Evolutionary conservation across 2,888 invertebrate species (phyloP).

Genomic region (Mythimna vitellina): DNA sequence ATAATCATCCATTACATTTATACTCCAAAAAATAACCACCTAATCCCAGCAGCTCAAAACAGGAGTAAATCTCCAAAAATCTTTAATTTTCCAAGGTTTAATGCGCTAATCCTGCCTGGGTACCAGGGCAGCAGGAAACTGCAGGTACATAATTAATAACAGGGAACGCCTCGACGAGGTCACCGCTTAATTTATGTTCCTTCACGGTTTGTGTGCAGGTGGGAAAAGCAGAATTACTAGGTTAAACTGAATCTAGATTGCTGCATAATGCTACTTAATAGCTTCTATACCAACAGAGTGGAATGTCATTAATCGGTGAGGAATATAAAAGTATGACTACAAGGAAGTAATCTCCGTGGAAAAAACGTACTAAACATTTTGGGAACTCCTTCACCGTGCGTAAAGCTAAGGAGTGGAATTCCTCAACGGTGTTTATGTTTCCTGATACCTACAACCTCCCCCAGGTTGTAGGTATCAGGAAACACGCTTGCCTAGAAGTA

Average conservation of each 20-base stretch:
- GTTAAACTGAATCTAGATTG: background rate
- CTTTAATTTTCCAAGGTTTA: conserved; percentile 45
- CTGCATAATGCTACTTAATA: too few relatives aligned
- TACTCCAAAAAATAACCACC: background rate
- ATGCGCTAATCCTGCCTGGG: conserved; percentile 30
- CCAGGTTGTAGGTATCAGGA: too few relatives aligned
- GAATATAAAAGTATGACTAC: too few relatives aligned
- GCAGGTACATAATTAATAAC: conserved; percentile 58
- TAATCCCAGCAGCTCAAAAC: conserved; percentile 29
- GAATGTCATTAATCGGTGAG: background rate
- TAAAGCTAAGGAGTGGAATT: too few relatives aligned
- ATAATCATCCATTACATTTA: too few relatives aligned
- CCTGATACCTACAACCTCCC: too few relatives aligned
- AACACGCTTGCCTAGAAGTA: too few relatives aligned
- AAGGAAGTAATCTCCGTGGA: too few relatives aligned
- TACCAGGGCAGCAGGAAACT: conserved; percentile 28
- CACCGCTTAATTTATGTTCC: conserved; percentile 50
- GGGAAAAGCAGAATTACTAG: background rate
- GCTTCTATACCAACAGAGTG: background rate
- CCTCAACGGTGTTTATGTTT: too few relatives aligned
- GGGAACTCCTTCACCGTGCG: too few relatives aligned
- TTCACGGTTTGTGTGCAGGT: conserved; percentile 26
- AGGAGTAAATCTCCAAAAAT: conserved; percentile 36
- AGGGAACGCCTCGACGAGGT: conserved; percentile 32
- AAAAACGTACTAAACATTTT: too few relatives aligned